Base-by-base conservation (phyloP, 2,888 invertebrate genomes). In the Ornithoptera alexandrae region DNA sequence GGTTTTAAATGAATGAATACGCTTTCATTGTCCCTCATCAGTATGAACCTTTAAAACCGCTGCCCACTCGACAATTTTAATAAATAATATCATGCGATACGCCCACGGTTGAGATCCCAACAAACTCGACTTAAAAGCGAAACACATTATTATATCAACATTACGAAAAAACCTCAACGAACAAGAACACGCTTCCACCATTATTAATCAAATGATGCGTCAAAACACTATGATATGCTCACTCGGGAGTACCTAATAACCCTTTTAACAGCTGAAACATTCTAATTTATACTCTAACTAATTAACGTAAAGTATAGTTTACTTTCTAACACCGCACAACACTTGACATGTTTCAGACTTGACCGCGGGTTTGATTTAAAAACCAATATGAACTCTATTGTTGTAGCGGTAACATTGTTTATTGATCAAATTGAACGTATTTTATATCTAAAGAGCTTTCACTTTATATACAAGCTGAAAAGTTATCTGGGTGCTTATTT, bases 191-290 rank as follows among this genome's bases (percentile, higher is more conserved):
- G 86, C 84, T 80, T 80, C 80, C 82, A 85, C 90, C 92, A 89
- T 92, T 91, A 92, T 91, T 92, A 91, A 92, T 92, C 92, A 91
- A 87, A 84, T 73, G 80, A 84, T 88, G 87, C 90, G 92, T 92
- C 92, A 92, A 85, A 92, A 92, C 91, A 92, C 86, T 86, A 85
- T 85, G 88, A 92, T 91, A 90, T 87, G 84, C 86, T 89, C 86
- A 88, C 86, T 89, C 87, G 87, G 87, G 88, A 87, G 87, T 83
- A 88, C 88, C 90, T 87, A 87, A 86, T 90, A 88, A 81, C 78
- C 81, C 84, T 82, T 74, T 71, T 50, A 53, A 50, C 61, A 4
- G 8, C 18, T n/a, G 36, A 66, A 64, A 71, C 63, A 69, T 50
- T n/a, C 8, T 12, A 72, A 46, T 67, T 62, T 75, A 69, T 68